Evolutionary conservation across 1,140 invertebrate species (phyloP), one percentile per base, ranked within the genome.

Genomic region (Agrypnia vestita): DNA sequence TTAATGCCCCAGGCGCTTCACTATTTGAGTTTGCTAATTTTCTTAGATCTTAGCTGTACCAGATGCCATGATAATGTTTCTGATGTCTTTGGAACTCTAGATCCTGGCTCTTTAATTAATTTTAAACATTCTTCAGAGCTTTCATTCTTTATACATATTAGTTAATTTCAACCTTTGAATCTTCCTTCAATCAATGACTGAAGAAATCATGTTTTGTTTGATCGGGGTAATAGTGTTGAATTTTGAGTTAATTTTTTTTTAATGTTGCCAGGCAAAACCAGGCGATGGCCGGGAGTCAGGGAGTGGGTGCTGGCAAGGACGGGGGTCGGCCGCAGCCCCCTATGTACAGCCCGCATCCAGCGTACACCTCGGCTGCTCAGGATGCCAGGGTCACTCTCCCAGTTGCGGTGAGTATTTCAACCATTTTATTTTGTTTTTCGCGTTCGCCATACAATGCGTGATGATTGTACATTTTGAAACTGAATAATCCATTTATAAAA

Each of bases 321-420:
- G 86, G 88, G 73, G 86, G 87, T 10, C 84, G 89, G 72, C 87
- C 85, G 12, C 81, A 88, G 76, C 84, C 87, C 6, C 84, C 85
- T 62, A 85, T 90, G 83, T 90, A 90, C 79, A 86, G 87, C 0
- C 85, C 88, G 0, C 88, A 88, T 79, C 87, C 84, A 47, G 87
- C 87, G 4, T 89, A 89, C 85, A 88, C 86, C 74, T 88, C 88
- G 84, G 88, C 86, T 75, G 84, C 87, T 19, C 88, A 88, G 82
- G 88, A 89, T 80, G 84, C 85, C 7, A 82, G 87, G 10, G 80
- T 84, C 78, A 73, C 80, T 6, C 84, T 88, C 84, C 85, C 89
- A 1, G 87, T 89, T 67, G 84, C 86, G 84, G 88, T 88, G 85
- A 86, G 80, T 84, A 21, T 47, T 10, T 17, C 13, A 19, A 4